Conservation (phyloP, 2,113 vertebrate genomes). For the Ammospiza nelsoni region DNA sequence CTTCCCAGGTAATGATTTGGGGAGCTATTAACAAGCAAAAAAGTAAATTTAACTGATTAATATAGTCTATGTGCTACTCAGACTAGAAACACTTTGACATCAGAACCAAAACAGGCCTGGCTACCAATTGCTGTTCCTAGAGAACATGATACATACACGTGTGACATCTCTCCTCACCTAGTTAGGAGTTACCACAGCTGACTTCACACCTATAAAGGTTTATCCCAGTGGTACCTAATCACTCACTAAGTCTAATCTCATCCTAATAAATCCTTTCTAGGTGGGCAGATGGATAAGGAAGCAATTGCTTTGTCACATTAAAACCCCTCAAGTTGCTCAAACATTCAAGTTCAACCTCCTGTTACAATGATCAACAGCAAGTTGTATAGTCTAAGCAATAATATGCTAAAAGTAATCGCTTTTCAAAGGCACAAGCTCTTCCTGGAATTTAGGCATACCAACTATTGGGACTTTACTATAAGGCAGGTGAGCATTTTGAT, state of each 20-base stretch:
- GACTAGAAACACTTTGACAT: neutral
- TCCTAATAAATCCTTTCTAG: neutral
- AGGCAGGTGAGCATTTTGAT: neutral
- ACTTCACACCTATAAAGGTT: neutral
- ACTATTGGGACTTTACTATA: neutral
- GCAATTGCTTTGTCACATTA: conserved; percentile 10
- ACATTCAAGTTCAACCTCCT: neutral
- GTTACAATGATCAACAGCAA: neutral
- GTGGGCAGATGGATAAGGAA: neutral
- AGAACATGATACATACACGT: neutral
- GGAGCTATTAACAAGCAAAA: neutral
- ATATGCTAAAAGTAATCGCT: neutral
- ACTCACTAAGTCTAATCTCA: neutral
- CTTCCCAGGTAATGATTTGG: neutral
- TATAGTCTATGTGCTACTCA: neutral
- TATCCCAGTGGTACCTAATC: neutral
- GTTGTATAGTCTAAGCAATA: neutral
- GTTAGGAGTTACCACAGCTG: neutral
- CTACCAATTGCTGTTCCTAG: neutral
- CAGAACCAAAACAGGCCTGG: neutral
- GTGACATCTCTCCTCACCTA: neutral
- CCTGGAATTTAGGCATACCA: neutral
- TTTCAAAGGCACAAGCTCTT: neutral
- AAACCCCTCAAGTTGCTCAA: neutral
- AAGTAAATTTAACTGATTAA: neutral